These are phyloP conservation scores for Syngnathus floridae DNA, from an alignment of 2,113 vertebrate species.

Conservation along the genomic window DNA sequence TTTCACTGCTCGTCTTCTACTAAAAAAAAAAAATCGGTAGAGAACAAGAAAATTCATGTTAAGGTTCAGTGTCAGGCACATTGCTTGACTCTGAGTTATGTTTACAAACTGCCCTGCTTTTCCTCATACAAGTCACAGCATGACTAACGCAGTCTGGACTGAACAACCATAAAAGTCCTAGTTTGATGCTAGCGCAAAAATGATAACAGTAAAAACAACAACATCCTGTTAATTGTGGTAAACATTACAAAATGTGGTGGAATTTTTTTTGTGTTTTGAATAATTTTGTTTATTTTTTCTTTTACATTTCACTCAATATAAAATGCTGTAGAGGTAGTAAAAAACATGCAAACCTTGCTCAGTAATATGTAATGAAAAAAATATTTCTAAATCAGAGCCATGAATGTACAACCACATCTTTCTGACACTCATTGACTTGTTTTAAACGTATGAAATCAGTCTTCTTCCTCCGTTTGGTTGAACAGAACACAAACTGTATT, in stretches of 20 bases:
- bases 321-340: background rate
- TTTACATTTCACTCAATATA: background rate
- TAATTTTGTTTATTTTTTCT: background rate
- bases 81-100: conserved; percentile 15
- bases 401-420: background rate
- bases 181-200: background rate
- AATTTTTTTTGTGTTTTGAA: background rate
- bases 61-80: background rate
- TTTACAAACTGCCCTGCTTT: background rate
- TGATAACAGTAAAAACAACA: background rate
- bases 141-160: conserved; percentile 13
- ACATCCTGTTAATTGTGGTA: background rate
- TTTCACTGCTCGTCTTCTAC: background rate
- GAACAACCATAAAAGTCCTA: background rate
- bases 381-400: background rate
- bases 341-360: background rate
- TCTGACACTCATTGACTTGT: background rate
- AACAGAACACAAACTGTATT: conserved; percentile 22
- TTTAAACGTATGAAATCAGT: conserved; percentile 2
- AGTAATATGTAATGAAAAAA: background rate
- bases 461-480: conserved; percentile 8
- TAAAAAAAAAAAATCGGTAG: background rate
- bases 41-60: background rate
- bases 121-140: conserved; percentile 37
- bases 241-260: background rate